Evolutionary conservation across 2,113 vertebrate species (phyloP), one percentile per base, ranked within the genome.

Genomic region (Hypomesus transpacificus): DNA sequence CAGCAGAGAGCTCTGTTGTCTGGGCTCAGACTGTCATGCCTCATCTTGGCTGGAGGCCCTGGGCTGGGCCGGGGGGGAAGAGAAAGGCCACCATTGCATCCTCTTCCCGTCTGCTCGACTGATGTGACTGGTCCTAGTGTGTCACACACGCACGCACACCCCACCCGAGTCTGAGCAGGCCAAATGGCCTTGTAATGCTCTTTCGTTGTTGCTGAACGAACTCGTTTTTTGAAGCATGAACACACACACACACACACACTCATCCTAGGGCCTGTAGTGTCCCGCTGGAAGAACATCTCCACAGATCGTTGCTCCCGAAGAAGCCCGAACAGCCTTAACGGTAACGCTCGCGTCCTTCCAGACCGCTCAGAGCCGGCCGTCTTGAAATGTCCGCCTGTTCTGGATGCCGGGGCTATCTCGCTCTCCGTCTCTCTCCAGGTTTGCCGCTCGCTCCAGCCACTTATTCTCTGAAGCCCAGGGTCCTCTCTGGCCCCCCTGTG

Each of bases 41-140:
- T 18, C 61, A 9, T 46, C 17, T 63, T 63, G 61, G 61, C 61
- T 63, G 61, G 18, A 63, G 61, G 28, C 60, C 60, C 24, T 4
- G 17, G 22, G 59, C 59, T 20, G 20, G 17, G 18, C 16, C 8
- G 21, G 21, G 22, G 14, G 26, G 22, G 14, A 16, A 34, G 31
- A 62, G 60, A 34, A 61, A 28, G 26, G 60, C 61, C 61, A 63
- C 28, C 61, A 63, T 63, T 20, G 5, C 28, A 39, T 63, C 61
- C 28, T 34, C 61, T 63, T 14, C 61, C 61, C 28, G 26, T 8
- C 61, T 16, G 28, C 24, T 63, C 17, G 17, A 63, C 61, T 20
- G 28, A 28, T 34, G 26, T 63, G 61, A 63, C 24, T 63, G 28
- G 61, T 9, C 6, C 16, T 28, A 63, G 61, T 63, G 61, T 62